phyloP scores from a whole-genome alignment of 2,113 vertebrate species.

The Heliornis fulica region DNA sequence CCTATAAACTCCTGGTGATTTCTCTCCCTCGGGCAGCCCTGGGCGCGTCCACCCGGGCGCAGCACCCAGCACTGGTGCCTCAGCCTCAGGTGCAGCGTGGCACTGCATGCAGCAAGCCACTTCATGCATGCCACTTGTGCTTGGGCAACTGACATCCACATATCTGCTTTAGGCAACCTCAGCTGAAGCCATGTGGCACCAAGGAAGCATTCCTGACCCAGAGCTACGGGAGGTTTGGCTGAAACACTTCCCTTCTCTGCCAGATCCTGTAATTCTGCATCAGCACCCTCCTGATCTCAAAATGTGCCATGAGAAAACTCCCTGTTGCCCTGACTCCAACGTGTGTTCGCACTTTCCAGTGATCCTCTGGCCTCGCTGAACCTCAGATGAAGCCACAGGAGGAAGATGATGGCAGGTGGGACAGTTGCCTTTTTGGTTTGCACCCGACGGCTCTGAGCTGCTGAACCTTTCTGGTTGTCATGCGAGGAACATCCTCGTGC shows the following conservation, averaged over 20 bases:
- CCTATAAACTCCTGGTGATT: background rate
- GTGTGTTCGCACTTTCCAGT: background rate
- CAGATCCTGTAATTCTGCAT: background rate
- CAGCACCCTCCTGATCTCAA: background rate
- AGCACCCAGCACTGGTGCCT: background rate
- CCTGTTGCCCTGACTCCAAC: background rate
- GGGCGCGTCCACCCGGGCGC: too few species aligned
- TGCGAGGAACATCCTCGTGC: background rate
- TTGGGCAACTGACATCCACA: background rate
- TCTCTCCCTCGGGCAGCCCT: background rate
- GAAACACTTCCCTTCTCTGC: background rate
- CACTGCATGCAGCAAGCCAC: background rate
- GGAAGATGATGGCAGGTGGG: background rate
- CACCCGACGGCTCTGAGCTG: background rate
- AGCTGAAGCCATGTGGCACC: background rate
- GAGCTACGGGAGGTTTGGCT: background rate
- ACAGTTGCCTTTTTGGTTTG: background rate
- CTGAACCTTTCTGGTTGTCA: background rate
- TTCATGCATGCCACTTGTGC: accelerated
- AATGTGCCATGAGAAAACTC: background rate
- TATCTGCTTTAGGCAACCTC: background rate
- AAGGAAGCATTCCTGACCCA: background rate
- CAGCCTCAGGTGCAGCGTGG: background rate
- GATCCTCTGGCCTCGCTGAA: background rate
- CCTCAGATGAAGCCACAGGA: background rate